Evolutionary conservation across 2,888 invertebrate species (phyloP), one percentile per base, ranked within the genome.

Genomic region (Hoplodrina blanda): DNA sequence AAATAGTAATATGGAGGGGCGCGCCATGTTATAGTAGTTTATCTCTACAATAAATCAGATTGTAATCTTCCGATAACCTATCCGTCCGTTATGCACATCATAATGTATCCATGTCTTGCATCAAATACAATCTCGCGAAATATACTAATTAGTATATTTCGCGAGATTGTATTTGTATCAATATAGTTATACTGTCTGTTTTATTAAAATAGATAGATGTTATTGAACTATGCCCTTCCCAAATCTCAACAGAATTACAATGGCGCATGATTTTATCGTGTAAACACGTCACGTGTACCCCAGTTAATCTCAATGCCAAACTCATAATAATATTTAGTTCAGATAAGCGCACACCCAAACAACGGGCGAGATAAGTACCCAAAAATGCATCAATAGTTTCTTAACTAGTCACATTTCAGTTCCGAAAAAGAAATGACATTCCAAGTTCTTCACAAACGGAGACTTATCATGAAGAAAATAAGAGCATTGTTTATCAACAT

Each of bases 401-500:
- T 73, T 73, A 73, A 73, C 74, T 44, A 60, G 7, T 8, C 37
- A 63, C 19, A 37, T 59, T 52, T n/a, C 72, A 81, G 81, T 81
- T 46, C 63, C 81, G 0, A 81, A 73, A 50, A 81, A 80, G 52
- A 82, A 80, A 72, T 78, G 37, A 81, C 33, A 55, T 20, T 54
- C 30, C 15, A 64, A 62, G 44, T 33, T 55, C 33, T 44, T 15
- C 52, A 49, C 1, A 55, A 30, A 59, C 25, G 37, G 44, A 69
- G 49, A 61, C n/a, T 25, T 53, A 59, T 56, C 71, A 7, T 41
- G 25, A 53, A 77, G 20, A 62, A 54, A 68, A 52, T 53, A 55
- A 69, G 37, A 73, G 30, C 49, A 20, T 49, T 71, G 59, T 62
- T 73, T 80, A 80, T 73, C 67, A 74, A 64, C 20, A 67, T 69